Evolutionary conservation across 2,888 invertebrate genomes (phyloP).

Genomic region (Cheilosia grossa): DNA sequence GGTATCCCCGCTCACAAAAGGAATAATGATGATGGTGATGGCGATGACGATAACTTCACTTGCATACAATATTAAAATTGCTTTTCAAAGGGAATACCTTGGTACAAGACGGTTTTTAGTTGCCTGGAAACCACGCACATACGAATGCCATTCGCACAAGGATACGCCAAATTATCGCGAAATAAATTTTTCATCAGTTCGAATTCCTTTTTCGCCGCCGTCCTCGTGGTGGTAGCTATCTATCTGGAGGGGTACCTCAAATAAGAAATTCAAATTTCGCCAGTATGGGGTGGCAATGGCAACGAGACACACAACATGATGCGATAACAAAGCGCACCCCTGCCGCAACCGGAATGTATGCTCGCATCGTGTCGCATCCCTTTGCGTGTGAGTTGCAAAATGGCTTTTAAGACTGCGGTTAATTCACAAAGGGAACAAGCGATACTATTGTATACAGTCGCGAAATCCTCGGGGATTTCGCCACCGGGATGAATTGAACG

Average conservation of each 20-base stretch:
- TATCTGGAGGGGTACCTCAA: constrained; percentile 8
- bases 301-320: constrained; percentile 52
- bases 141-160: constrained; percentile 18
- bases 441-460: constrained; percentile 30
- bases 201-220: constrained; percentile 19
- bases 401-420: constrained; percentile 70
- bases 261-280: constrained; percentile 48
- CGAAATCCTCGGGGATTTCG: constrained; percentile 38
- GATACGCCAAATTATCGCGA: constrained; percentile 67
- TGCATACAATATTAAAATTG: constrained; percentile 75
- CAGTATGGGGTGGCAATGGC: constrained; percentile 59
- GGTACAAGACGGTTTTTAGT: constrained; percentile 64
- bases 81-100: constrained; percentile 71
- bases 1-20: constrained; percentile 35
- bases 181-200: constrained; percentile 74
- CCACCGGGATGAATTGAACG: constrained; percentile 54
- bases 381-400: constrained; percentile 64
- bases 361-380: constrained; percentile 11
- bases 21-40: constrained; percentile 68
- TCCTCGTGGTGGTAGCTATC: not conserved
- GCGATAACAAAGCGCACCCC: constrained; percentile 64
- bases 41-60: constrained; percentile 73
- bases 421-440: constrained; percentile 60
- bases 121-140: constrained; percentile 48
- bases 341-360: constrained; percentile 10